These are phyloP conservation scores for Liopterus haemorrhoidalis DNA, from an alignment of 2,888 invertebrate species.

Conservation along the genomic window DNA sequence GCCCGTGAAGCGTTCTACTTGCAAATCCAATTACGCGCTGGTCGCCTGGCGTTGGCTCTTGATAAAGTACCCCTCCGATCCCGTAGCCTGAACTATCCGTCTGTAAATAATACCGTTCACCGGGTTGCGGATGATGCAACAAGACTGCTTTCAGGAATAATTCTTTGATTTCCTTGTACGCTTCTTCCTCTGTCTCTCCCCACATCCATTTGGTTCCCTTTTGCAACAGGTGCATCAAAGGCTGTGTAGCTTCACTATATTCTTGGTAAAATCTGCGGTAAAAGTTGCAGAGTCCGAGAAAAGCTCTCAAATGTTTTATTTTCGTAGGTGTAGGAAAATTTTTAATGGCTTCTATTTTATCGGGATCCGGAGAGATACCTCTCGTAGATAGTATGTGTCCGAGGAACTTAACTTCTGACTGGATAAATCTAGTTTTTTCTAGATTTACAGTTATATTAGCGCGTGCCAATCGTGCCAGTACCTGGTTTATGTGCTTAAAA, in stretches of 20 bases:
- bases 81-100: slow-evolving; percentile 18
- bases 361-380: slow-evolving; percentile 29
- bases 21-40: slow-evolving; percentile 27
- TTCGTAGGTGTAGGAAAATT: slow-evolving; percentile 28
- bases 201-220: slow-evolving; percentile 23
- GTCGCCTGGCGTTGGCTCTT: slow-evolving; percentile 10
- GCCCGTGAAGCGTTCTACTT: slow-evolving; percentile 27
- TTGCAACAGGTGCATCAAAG: slow-evolving; percentile 24
- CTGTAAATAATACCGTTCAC: slow-evolving; percentile 21
- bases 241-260: slow-evolving; percentile 20
- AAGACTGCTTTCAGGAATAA: slow-evolving; percentile 17
- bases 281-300: slow-evolving; percentile 29
- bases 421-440: slow-evolving; percentile 30
- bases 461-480: slow-evolving; percentile 20
- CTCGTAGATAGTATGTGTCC: slow-evolving; percentile 28
- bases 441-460: slow-evolving; percentile 28
- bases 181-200: slow-evolving; percentile 13
- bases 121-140: slow-evolving; percentile 10
- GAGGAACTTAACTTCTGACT: slow-evolving; percentile 29
- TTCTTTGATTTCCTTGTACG: slow-evolving; percentile 14
- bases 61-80: slow-evolving; percentile 28
- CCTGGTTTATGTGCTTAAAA: slow-evolving; percentile 17
- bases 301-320: slow-evolving; percentile 27
- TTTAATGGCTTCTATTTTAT: slow-evolving; percentile 27
- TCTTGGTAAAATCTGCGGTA: slow-evolving; percentile 24